Evolutionary conservation across 2,888 invertebrate genomes (phyloP).

Genomic region (Taenaris catops): DNA sequence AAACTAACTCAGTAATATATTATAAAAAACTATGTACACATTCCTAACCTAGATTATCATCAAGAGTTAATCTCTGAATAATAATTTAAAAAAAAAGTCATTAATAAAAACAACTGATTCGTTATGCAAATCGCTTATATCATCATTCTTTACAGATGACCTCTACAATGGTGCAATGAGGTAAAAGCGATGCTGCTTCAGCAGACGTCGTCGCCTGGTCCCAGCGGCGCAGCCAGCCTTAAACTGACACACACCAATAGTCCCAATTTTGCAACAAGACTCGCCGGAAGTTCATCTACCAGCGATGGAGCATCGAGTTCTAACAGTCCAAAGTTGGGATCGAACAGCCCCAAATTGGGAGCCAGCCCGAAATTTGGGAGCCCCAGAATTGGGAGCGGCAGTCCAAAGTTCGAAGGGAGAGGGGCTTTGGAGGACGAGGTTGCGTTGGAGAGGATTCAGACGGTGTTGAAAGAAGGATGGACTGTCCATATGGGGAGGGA

Average conservation of each 20-base stretch:
- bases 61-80: too few relatives aligned
- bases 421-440: slow-evolving; percentile 56
- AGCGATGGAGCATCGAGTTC: slow-evolving; percentile 52
- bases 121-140: too few relatives aligned
- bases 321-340: slow-evolving; percentile 44
- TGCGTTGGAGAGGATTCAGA: slow-evolving; percentile 78
- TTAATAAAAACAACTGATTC: too few relatives aligned
- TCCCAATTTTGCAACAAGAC: slow-evolving; percentile 38
- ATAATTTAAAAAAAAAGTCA: too few relatives aligned
- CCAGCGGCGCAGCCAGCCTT: slow-evolving; percentile 72
- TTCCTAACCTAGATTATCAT: too few relatives aligned
- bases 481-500: slow-evolving; percentile 88
- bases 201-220: slow-evolving; percentile 73
- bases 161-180: slow-evolving; percentile 60
- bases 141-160: slow-evolving; percentile 47
- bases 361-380: slow-evolving; percentile 61
- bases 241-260: slow-evolving; percentile 52
- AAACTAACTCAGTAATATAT: too few relatives aligned
- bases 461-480: slow-evolving; percentile 85
- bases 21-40: too few relatives aligned
- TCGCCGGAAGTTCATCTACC: slow-evolving; percentile 48
- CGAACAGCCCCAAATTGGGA: slow-evolving; percentile 45
- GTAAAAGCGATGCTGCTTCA: slow-evolving; percentile 72
- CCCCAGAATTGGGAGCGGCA: slow-evolving; percentile 66
- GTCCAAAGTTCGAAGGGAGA: slow-evolving; percentile 42